Percentiles rank a stretch among this genome's conserved stretches.
phyloP scores from a whole-genome alignment of 2,797 vertebrate genomes.

The Anguilla pacifica region DNA sequence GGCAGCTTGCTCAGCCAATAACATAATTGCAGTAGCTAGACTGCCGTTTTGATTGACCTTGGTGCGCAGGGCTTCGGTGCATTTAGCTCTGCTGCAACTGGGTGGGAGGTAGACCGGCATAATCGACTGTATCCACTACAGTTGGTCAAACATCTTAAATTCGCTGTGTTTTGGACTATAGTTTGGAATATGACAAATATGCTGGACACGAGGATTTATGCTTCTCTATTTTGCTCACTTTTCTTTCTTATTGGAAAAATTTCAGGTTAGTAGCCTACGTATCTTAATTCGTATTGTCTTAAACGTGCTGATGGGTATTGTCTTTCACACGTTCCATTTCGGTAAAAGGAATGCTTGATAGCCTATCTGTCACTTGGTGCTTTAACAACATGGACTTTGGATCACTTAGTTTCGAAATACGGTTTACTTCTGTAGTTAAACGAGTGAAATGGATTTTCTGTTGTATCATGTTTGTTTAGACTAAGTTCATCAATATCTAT shows the following conservation, averaged over 20 bases:
- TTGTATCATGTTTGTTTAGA: slow-evolving; percentile 3
- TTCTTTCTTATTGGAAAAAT: slow-evolving; percentile 17
- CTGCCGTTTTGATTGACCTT: not conserved
- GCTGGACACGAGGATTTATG: slow-evolving; percentile 22
- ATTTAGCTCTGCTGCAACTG: slow-evolving; percentile 1
- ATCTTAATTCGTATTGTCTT: not conserved
- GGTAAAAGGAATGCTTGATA: not conserved
- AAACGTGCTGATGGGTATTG: not conserved
- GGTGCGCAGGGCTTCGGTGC: not conserved
- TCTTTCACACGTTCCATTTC: not conserved
- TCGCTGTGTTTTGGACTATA: not conserved
- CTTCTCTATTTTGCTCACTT: not conserved
- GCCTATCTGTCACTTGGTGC: not conserved
- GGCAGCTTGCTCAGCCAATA: not conserved
- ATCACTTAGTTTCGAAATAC: not conserved
- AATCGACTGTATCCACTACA: not conserved
- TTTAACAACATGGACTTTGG: not conserved
- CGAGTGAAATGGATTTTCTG: not conserved
- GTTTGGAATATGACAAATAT: slow-evolving; percentile 29
- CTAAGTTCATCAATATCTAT: not conserved
- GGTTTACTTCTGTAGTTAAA: not conserved
- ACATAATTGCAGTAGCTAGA: not conserved
- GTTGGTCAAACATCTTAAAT: slow-evolving; percentile 4
- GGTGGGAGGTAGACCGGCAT: not conserved
- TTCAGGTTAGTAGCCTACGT: slow-evolving; percentile 22